Evolutionary conservation across 2,888 invertebrate genomes (phyloP).

Genomic region (Parochlus steinenii): DNA sequence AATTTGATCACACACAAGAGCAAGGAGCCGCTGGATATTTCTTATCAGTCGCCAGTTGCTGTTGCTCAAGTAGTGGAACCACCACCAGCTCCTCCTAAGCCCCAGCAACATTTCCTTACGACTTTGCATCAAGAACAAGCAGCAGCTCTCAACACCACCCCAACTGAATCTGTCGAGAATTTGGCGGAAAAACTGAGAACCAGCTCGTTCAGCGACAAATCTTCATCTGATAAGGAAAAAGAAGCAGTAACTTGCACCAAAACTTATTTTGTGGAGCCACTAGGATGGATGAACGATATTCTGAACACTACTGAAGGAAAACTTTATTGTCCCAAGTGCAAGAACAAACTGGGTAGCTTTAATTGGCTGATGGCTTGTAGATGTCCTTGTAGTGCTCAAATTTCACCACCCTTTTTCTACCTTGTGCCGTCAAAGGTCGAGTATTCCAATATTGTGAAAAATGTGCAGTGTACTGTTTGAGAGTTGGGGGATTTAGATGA

Average conservation of each 20-base stretch:
- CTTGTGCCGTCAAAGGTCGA: slow-evolving; percentile 82
- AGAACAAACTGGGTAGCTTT: slow-evolving; percentile 71
- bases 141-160: background rate
- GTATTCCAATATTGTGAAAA: slow-evolving; percentile 74
- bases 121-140: background rate
- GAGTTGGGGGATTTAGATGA: too few relatives aligned
- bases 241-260: slow-evolving; percentile 40
- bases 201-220: slow-evolving; percentile 18
- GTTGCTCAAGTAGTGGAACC: background rate
- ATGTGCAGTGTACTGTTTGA: slow-evolving; percentile 66
- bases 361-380: slow-evolving; percentile 83
- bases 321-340: slow-evolving; percentile 72
- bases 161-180: slow-evolving; percentile 19
- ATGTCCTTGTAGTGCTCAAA: slow-evolving; percentile 79
- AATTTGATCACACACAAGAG: slow-evolving; percentile 59
- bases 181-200: slow-evolving; percentile 22
- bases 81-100: background rate
- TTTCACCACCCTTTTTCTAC: slow-evolving; percentile 85
- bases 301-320: slow-evolving; percentile 59
- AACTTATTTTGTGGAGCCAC: slow-evolving; percentile 76
- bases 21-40: background rate
- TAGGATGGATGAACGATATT: slow-evolving; percentile 73
- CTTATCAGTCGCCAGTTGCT: slow-evolving; percentile 1
- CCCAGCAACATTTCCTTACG: background rate
- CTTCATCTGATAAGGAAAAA: slow-evolving; percentile 10